Base-by-base conservation (phyloP, 2,888 invertebrate genomes). In the Poecilus cupreus region DNA sequence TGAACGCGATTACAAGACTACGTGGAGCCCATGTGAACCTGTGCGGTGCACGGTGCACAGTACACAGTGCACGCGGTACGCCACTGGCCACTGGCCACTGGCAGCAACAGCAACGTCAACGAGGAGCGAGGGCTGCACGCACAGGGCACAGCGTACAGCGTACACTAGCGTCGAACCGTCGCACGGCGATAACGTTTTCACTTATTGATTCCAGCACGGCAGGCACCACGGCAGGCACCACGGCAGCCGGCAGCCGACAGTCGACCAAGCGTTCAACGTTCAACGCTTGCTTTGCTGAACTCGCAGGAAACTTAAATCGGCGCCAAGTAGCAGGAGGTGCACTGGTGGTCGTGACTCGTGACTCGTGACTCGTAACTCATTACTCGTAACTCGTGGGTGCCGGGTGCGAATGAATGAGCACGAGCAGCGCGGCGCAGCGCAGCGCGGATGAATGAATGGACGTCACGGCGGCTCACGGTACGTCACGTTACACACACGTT, bases 181-280 rank as follows among this genome's bases (percentile, higher is more conserved):
- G 16, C 39, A 43, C 72, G 54, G 46, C 72, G 80, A 80, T 80
- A 80, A 80, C 72, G 80, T 80, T 79, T 70, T 68, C 79, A 79
- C 79, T 80, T 80, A 84, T 84, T 84, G 84, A 84, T 84, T 84
- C 82, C 83, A 83, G 82, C 84, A 84, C 85, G 83, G 72, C 24
- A n/a, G n/a, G n/a, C n/a, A n/a, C n/a, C n/a, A n/a, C 79, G 46
- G 68, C 49, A 32, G 68, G 49, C 54, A 26, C n/a, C n/a, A n/a
- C n/a, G n/a, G n/a, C n/a, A n/a, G n/a, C n/a, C n/a, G n/a, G n/a
- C 79, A 46, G 68, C 49, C 51, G 68, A 24, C 54, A 26, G 22
- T 49, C 51, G 46, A 46, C 46, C 32, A 8, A 32, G 32, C 32
- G 32, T 32, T 46, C 8, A 46, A 46, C 1, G 46, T 16, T 68